Evolutionary conservation across 2,113 vertebrate genomes (phyloP), one percentile per base, ranked within the genome.

Genomic region (Phyllostomus discolor): DNA sequence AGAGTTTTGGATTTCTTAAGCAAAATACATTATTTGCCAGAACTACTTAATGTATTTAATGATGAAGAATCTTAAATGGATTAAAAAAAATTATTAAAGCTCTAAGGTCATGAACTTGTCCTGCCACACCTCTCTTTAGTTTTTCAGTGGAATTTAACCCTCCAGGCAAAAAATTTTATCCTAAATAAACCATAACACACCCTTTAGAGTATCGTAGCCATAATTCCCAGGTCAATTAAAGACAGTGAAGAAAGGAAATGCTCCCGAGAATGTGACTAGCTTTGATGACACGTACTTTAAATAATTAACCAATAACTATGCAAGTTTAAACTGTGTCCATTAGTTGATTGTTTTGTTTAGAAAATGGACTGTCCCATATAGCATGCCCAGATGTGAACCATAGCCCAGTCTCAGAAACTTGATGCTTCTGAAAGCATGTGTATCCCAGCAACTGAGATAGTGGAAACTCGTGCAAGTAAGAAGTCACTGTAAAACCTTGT

Each of bases 121-220:
- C 78, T 19, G 52, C 70, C 94, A 95, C 76, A 93, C 75, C 88
- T 97, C 88, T 88, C 69, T 91, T 95, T 62, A 82, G 59, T 82
- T 95, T 88, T 88, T 88, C 64, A 85, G 76, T 76, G 89, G 94
- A 97, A 96, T 92, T 93, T 94, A 97, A 88, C 69, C 57, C 93
- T 94, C 75, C 17, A 76, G 88, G 82, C 82, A 97, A 95, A 95
- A 95, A 52, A 96, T 92, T 26, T 88, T 66, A 96, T 79, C 94
- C 87, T 94, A 94, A 91, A 79, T 86, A 94, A 93, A 96, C 46
- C n/a, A 41, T 57, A 54, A 85, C 59, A 86, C 59, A 91, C 50
- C 75, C 94, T 82, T 31, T 54, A 75, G 62, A 94, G 15, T 43
- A 35, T 38, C 14, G 46, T 12, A 79, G 64, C 38, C 67, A 83